Conservation (phyloP, 2,797 vertebrate genomes). For the Argentina silus region DNA sequence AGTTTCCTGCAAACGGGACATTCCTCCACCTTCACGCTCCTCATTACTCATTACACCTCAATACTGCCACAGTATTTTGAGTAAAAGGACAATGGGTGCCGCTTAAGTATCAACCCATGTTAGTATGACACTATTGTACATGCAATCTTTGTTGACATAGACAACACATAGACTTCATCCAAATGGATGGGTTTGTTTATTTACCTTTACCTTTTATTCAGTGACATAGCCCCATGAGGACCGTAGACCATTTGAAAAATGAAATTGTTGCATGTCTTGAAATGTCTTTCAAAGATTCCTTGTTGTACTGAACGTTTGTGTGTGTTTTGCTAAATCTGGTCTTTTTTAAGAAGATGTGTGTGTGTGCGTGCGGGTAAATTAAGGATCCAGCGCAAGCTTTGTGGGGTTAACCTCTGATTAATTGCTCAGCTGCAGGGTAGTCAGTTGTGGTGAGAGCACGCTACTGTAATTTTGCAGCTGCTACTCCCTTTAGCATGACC, state of each 20-base stretch:
- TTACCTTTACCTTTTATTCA: too few relatives aligned
- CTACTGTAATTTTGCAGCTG: slow-evolving; percentile 82
- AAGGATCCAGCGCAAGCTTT: slow-evolving; percentile 72
- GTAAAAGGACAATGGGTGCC: background rate
- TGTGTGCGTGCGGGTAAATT: slow-evolving; percentile 62
- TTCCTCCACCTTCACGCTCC: slow-evolving; percentile 29
- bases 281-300: too few relatives aligned
- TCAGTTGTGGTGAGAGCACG: slow-evolving; percentile 70
- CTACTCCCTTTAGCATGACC: slow-evolving; percentile 73
- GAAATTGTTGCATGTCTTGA: too few relatives aligned
- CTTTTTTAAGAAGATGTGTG: slow-evolving; percentile 25
- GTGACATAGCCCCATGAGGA: too few relatives aligned
- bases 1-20: slow-evolving; percentile 4
- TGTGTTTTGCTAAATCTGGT: too few relatives aligned
- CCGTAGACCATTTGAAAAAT: too few relatives aligned
- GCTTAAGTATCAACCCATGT: background rate
- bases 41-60: background rate
- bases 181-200: too few relatives aligned
- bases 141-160: too few relatives aligned
- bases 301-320: too few relatives aligned
- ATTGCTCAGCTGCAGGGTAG: slow-evolving; percentile 70
- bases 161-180: too few relatives aligned
- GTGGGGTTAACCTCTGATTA: slow-evolving; percentile 80
- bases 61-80: too few relatives aligned
- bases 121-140: too few relatives aligned